phyloP scores from a whole-genome alignment of 2,888 invertebrate species.

The Pandemis cinnamomeana region DNA sequence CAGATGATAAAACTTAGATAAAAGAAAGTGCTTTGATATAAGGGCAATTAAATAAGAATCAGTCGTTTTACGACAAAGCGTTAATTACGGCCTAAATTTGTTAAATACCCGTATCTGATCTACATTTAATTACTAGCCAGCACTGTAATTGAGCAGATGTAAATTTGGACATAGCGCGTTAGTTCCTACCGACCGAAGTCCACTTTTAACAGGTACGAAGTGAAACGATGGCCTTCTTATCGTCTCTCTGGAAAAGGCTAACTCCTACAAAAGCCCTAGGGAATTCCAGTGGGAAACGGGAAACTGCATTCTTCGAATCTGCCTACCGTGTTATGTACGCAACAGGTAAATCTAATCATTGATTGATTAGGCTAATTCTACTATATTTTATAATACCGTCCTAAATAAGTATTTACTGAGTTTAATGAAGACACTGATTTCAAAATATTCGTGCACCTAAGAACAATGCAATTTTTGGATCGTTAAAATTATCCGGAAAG shows the following conservation, averaged over 20 bases:
- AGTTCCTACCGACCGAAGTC: not conserved
- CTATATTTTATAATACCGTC: too few relatives aligned
- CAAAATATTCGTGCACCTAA: too few relatives aligned
- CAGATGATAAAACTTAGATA: too few relatives aligned
- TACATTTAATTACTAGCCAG: slow-evolving; percentile 40
- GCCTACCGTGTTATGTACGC: slow-evolving; percentile 68
- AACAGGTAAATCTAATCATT: slow-evolving; percentile 55
- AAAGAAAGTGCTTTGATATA: not conserved
- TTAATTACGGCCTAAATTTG: slow-evolving; percentile 23
- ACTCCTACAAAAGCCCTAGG: slow-evolving; percentile 66
- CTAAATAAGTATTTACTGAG: too few relatives aligned
- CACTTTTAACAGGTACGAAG: slow-evolving; percentile 3
- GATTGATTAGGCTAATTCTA: too few relatives aligned
- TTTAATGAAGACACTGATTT: too few relatives aligned
- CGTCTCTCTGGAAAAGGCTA: slow-evolving; percentile 58
- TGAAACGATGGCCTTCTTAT: slow-evolving; percentile 55
- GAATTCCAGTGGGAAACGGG: slow-evolving; percentile 62
- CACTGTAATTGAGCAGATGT: slow-evolving; percentile 33
- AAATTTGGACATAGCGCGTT: slow-evolving; percentile 12
- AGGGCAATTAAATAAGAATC: slow-evolving; percentile 14
- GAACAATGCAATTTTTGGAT: too few relatives aligned
- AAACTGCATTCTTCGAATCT: slow-evolving; percentile 69
- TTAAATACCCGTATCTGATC: slow-evolving; percentile 34
- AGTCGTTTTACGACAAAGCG: not conserved
- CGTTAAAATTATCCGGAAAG: too few relatives aligned